Conservation (phyloP, 64 coral and sea anemone species). For the Orbicella faveolata region DNA sequence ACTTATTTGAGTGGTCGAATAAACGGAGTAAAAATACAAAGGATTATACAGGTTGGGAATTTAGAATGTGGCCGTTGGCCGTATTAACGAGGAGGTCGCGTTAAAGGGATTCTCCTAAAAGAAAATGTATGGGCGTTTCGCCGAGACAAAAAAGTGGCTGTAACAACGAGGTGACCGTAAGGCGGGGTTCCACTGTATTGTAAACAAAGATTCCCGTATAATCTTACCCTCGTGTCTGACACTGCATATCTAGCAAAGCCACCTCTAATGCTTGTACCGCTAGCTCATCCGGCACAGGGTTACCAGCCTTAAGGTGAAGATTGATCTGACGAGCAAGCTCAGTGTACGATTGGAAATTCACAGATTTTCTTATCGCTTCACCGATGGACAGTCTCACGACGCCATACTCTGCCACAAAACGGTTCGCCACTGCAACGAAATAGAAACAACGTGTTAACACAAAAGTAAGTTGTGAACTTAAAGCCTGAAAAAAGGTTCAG, state of each 20-base stretch:
- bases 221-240: constrained; percentile 90
- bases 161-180: no score
- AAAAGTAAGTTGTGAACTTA: neutral
- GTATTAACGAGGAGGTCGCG: no score
- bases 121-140: no score
- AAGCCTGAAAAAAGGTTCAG: no score
- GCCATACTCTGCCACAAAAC: constrained; percentile 85
- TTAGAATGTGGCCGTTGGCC: no score
- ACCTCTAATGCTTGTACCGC: constrained; percentile 88
- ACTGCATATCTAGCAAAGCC: constrained; percentile 82
- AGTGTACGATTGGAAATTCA: constrained; percentile 77
- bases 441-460: neutral
- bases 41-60: no score
- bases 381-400: constrained; percentile 91
- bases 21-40: no score
- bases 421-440: constrained; percentile 73
- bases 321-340: constrained; percentile 90
- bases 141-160: no score
- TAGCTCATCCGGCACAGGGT: constrained; percentile 84
- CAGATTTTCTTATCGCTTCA: constrained; percentile 78
- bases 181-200: no score
- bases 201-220: neutral
- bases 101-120: no score
- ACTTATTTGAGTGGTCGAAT: no score
- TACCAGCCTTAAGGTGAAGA: constrained; percentile 69